These are phyloP conservation scores for Leptinotarsa defecta DNA, from an alignment of 1,140 invertebrate species.

Conservation along the genomic window DNA sequence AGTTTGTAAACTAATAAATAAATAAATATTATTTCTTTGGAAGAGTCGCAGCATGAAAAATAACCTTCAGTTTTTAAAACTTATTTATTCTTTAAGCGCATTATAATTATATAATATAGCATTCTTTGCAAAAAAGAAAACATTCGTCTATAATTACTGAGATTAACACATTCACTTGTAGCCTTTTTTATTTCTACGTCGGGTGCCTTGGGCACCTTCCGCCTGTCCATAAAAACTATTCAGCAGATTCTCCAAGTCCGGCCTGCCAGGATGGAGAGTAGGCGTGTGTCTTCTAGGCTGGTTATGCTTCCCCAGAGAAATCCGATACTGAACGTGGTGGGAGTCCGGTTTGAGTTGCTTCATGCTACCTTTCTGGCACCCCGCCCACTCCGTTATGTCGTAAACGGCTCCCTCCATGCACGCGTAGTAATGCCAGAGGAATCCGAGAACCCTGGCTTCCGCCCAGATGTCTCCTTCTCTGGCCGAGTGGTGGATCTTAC, in stretches of 20 bases:
- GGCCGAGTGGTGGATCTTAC: constrained; percentile 88
- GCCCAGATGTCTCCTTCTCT: constrained; percentile 98
- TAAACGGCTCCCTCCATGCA: constrained; percentile 94
- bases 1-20: no score
- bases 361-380: constrained; percentile 84
- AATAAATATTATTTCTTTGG: no score
- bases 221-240: constrained; percentile 52
- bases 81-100: constrained; percentile 30
- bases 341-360: constrained; percentile 82
- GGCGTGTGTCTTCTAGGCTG: constrained; percentile 42
- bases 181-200: constrained; percentile 41
- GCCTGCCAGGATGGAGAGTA: constrained; percentile 43
- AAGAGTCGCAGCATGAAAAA: no score
- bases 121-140: constrained; percentile 27
- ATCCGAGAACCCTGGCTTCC: constrained; percentile 84
- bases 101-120: constrained; percentile 20
- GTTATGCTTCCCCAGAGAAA: constrained; percentile 72
- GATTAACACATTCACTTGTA: constrained; percentile 35
- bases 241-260: constrained; percentile 54
- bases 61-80: constrained; percentile 41
- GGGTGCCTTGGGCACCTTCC: constrained; percentile 34
- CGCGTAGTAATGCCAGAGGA: constrained; percentile 93
- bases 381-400: constrained; percentile 94
- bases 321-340: constrained; percentile 88
- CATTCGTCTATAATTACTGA: constrained; percentile 15